Evolutionary conservation across 2,797 vertebrate species (phyloP).

Genomic region (Melanogrammus aeglefinus): DNA sequence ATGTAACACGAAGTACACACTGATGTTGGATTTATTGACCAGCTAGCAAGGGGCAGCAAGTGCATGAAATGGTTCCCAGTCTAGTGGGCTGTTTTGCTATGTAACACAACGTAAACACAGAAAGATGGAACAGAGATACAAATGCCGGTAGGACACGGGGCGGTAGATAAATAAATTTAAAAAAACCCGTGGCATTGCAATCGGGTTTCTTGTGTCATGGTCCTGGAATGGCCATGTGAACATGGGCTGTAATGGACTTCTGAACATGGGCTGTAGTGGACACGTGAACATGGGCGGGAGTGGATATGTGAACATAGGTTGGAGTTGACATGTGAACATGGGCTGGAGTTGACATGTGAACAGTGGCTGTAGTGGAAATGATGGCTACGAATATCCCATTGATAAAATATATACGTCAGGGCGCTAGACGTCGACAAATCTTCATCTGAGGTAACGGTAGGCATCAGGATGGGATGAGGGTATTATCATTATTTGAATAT

Average conservation of each 20-base stretch:
- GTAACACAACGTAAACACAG: conserved; percentile 40
- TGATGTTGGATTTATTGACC: neutral
- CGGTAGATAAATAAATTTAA: neutral
- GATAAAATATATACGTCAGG: no score
- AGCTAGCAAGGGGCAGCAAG: conserved; percentile 29
- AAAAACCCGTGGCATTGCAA: neutral
- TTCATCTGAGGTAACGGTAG: no score
- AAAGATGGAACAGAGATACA: conserved; percentile 47
- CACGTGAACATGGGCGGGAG: neutral
- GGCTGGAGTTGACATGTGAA: no score
- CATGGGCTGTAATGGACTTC: no score
- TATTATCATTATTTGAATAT: no score
- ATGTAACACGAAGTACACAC: neutral
- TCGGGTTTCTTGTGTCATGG: neutral
- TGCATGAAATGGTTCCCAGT: conserved; percentile 52
- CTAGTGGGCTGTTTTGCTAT: conserved; percentile 28
- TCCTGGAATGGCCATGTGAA: neutral
- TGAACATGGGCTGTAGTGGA: neutral
- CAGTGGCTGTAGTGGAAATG: no score
- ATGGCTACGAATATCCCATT: no score
- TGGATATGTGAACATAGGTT: neutral
- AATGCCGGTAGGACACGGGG: conserved; percentile 26
- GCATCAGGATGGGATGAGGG: no score
- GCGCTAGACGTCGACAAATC: no score
- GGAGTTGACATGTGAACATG: no score